Evolutionary conservation across 2,113 vertebrate species (phyloP).

Genomic region (Oplegnathus fasciatus): DNA sequence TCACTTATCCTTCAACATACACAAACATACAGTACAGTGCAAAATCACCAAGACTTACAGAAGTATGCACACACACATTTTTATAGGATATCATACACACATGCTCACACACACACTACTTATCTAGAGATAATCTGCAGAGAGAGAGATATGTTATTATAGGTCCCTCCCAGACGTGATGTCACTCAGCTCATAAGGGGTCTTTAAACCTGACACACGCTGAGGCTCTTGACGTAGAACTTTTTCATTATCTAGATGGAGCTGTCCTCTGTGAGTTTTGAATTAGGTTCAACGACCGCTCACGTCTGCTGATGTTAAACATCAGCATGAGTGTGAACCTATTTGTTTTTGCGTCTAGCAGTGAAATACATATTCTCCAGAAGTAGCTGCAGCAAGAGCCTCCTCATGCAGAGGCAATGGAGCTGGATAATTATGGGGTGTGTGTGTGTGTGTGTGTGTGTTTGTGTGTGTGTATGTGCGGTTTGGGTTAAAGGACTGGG

Average conservation of each 20-base stretch:
- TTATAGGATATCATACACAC: not conserved
- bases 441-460: constrained; percentile 37
- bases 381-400: constrained; percentile 64
- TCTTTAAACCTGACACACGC: constrained; percentile 71
- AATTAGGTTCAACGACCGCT: constrained; percentile 15
- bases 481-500: constrained; percentile 67
- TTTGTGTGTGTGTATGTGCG: constrained; percentile 50
- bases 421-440: constrained; percentile 79
- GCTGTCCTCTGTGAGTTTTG: constrained; percentile 34
- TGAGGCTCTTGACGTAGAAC: constrained; percentile 59
- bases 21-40: constrained; percentile 21
- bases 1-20: constrained; percentile 24
- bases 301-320: constrained; percentile 31
- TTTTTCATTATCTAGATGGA: constrained; percentile 51
- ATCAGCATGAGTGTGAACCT: constrained; percentile 22
- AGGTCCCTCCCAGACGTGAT: constrained; percentile 78
- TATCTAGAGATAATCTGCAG: constrained; percentile 74
- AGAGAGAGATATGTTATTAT: constrained; percentile 75
- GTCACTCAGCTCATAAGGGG: constrained; percentile 74
- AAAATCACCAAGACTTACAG: constrained; percentile 22
- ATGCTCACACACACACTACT: constrained; percentile 53
- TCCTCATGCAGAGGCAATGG: constrained; percentile 65
- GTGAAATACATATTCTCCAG: constrained; percentile 64
- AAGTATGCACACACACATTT: constrained; percentile 5
- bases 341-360: constrained; percentile 44